Evolutionary conservation across 2,113 vertebrate species (phyloP).

Genomic region (Gopherus evgoodei): DNA sequence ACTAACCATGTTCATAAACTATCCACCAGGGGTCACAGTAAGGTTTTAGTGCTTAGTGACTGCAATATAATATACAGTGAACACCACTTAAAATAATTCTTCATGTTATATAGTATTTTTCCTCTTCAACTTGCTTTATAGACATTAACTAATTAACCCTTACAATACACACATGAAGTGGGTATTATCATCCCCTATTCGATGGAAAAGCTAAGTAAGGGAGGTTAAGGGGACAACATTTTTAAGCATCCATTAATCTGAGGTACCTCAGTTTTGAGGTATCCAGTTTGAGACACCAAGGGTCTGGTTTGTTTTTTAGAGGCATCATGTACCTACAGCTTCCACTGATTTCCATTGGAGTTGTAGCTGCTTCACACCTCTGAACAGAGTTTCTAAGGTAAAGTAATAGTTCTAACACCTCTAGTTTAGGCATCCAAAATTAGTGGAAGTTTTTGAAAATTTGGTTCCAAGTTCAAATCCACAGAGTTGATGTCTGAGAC

Average conservation of each 20-base stretch:
- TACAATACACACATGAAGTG: not conserved
- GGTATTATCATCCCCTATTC: not conserved
- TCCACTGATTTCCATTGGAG: not conserved
- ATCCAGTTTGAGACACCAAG: not conserved
- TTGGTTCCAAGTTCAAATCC: not conserved
- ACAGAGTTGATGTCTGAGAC: not conserved
- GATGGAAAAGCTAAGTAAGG: not conserved
- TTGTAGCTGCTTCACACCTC: not conserved
- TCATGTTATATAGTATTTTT: not conserved
- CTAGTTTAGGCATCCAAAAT: not conserved
- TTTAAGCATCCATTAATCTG: not conserved
- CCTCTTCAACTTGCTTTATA: not conserved
- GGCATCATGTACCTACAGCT: not conserved
- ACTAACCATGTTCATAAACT: constrained; percentile 5
- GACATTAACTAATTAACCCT: not conserved
- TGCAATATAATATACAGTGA: not conserved
- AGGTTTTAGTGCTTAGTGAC: not conserved
- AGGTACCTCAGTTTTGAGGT: not conserved
- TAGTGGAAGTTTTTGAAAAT: not conserved
- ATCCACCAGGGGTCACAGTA: constrained; percentile 45
- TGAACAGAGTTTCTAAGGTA: not conserved
- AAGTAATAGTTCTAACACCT: not conserved
- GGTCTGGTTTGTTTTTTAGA: not conserved
- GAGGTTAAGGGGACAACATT: not conserved
- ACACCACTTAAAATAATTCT: not conserved